These are phyloP conservation scores for Lucifuga dentata DNA, from an alignment of 2,113 vertebrate genomes.

Conservation along the genomic window DNA sequence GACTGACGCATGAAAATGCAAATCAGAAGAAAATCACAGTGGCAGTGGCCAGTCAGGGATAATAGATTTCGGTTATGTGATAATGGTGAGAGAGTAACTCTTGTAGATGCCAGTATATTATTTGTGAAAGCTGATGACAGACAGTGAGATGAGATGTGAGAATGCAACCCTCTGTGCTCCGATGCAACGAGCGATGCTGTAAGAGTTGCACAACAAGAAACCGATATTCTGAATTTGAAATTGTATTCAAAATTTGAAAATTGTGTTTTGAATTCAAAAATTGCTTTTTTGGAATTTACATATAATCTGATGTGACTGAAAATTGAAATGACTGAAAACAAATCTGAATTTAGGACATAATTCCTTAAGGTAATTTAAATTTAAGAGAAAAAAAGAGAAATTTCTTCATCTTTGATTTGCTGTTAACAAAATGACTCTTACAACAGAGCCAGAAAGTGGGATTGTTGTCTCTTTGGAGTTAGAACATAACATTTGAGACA, in stretches of 20 bases:
- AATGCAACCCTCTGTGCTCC: constrained; percentile 17
- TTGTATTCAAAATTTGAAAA: neutral
- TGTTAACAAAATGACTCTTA: neutral
- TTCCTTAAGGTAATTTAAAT: too few relatives aligned
- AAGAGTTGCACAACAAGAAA: constrained; percentile 9
- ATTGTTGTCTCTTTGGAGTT: neutral
- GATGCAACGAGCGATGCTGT: constrained; percentile 5
- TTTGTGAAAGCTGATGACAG: too few relatives aligned
- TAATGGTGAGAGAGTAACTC: neutral
- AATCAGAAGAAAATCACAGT: constrained; percentile 1
- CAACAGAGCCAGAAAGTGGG: neutral
- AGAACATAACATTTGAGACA: neutral
- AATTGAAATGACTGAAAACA: too few relatives aligned
- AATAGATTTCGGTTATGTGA: neutral
- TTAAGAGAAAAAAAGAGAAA: too few relatives aligned
- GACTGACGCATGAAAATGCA: constrained; percentile 12
- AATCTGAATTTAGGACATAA: too few relatives aligned
- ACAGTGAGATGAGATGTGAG: constrained; percentile 8
- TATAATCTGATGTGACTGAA: too few relatives aligned
- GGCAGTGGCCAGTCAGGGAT: too few relatives aligned
- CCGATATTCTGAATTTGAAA: constrained; percentile 3
- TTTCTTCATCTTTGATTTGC: too few relatives aligned
- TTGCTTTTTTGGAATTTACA: neutral
- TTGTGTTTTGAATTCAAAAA: neutral
- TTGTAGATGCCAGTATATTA: too few relatives aligned